Evolutionary conservation across 30 jellyfish, hydroid and myxozoan genomes (phyloP).

Genomic region (Haliclystus octoradiatus): DNA sequence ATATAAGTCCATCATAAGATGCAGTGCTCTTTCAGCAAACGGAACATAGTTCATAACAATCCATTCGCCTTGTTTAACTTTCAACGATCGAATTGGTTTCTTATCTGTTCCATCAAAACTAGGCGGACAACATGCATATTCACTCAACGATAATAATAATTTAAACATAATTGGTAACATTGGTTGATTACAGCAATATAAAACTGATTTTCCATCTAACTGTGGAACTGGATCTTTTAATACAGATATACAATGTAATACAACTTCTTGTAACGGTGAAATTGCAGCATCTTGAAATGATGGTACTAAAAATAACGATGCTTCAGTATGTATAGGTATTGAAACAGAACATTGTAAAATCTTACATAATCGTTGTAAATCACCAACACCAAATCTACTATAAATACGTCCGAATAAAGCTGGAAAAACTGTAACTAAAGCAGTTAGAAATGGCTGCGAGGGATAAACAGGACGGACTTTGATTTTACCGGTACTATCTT

Average conservation of each 20-base stretch:
- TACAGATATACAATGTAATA: conserved; percentile 29
- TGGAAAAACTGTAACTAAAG: conserved; percentile 73
- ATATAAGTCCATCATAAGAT: conserved; percentile 47
- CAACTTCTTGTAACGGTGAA: conserved; percentile 74
- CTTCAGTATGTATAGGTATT: conserved; percentile 77
- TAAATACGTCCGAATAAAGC: conserved; percentile 73
- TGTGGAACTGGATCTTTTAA: conserved; percentile 54
- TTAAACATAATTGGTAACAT: conserved; percentile 70
- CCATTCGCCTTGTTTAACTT: conserved; percentile 62
- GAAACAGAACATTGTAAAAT: conserved; percentile 63
- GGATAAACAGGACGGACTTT: conserved; percentile 47
- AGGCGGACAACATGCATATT: conserved; percentile 96
- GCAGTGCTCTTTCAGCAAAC: conserved; percentile 69
- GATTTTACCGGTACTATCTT: conserved; percentile 52
- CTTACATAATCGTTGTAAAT: conserved; percentile 69
- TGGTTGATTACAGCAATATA: conserved; percentile 48
- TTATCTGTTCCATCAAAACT: conserved; percentile 42
- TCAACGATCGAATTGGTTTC: conserved; percentile 3
- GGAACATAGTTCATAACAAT: conserved; percentile 85
- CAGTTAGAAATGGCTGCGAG: conserved; percentile 75
- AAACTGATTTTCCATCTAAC: conserved; percentile 19
- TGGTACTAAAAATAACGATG: conserved; percentile 80
- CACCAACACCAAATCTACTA: conserved; percentile 85
- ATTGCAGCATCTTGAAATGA: conserved; percentile 71
- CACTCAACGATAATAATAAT: conserved; percentile 47